Evolutionary conservation across 2,797 vertebrate genomes (phyloP).

Genomic region (Psittacula derbiana): DNA sequence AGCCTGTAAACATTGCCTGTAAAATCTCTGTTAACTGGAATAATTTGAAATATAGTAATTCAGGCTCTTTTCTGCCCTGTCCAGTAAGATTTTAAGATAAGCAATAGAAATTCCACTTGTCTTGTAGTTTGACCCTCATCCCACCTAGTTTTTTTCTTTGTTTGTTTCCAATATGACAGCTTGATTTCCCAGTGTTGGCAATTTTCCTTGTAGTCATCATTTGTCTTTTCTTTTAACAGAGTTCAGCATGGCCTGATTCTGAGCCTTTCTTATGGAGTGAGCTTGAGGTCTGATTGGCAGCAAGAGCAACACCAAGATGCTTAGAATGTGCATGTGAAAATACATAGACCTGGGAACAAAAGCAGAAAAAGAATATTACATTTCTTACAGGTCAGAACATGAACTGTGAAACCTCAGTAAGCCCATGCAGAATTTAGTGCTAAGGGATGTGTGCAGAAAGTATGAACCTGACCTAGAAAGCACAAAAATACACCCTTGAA

Average conservation of each 20-base stretch:
- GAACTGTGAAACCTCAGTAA: neutral
- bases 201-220: slow-evolving; percentile 48
- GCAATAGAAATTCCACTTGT: neutral
- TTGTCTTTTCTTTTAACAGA: slow-evolving; percentile 66
- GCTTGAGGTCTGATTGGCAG: slow-evolving; percentile 77
- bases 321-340: slow-evolving; percentile 90
- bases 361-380: slow-evolving; percentile 10
- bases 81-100: slow-evolving; percentile 34
- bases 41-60: slow-evolving; percentile 6
- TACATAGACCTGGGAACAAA: slow-evolving; percentile 88
- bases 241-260: slow-evolving; percentile 30
- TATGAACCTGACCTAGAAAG: neutral
- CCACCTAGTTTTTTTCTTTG: neutral
- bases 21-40: slow-evolving; percentile 44
- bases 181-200: neutral
- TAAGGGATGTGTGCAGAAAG: neutral
- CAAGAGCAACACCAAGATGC: slow-evolving; percentile 83
- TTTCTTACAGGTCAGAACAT: neutral
- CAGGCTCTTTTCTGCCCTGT: slow-evolving; percentile 18
- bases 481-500: neutral
- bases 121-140: neutral
- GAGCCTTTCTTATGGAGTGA: neutral
- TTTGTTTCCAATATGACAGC: neutral
- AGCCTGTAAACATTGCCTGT: slow-evolving; percentile 71
- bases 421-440: neutral